phyloP scores from a whole-genome alignment of 2,888 invertebrate species.

The Dinocampus coccinellae region DNA sequence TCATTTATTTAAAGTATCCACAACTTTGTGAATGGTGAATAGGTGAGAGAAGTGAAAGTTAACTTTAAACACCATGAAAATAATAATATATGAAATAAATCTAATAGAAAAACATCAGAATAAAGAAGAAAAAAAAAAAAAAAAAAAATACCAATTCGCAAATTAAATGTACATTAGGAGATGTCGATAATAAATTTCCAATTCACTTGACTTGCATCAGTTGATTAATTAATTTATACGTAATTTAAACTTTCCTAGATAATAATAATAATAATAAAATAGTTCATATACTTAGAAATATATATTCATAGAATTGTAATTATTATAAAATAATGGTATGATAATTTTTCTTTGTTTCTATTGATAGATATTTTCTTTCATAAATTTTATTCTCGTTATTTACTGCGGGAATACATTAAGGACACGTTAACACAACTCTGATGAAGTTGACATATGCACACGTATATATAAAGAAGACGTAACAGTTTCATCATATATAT shows the following conservation, averaged over 20 bases:
- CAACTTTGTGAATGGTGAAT: too few species aligned
- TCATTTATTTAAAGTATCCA: too few species aligned
- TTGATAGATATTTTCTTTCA: background rate
- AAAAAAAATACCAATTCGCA: background rate
- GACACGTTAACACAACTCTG: background rate
- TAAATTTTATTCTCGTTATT: background rate
- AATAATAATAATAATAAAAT: background rate
- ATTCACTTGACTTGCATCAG: background rate
- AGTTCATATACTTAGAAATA: background rate
- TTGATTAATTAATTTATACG: background rate
- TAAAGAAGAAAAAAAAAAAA: background rate
- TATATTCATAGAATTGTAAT: background rate
- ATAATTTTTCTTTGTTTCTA: background rate
- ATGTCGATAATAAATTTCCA: background rate
- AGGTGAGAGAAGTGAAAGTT: too few species aligned
- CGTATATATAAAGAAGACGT: background rate
- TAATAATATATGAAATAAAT: background rate
- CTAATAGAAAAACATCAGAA: background rate
- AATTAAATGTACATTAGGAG: background rate
- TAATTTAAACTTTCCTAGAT: background rate
- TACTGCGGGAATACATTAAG: background rate
- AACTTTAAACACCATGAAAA: background rate
- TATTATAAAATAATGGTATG: background rate
- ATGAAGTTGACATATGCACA: background rate
- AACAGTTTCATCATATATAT: slow-evolving; percentile 25